These are phyloP conservation scores for Nowickia ferox DNA, from an alignment of 2,888 invertebrate species.

Conservation along the genomic window DNA sequence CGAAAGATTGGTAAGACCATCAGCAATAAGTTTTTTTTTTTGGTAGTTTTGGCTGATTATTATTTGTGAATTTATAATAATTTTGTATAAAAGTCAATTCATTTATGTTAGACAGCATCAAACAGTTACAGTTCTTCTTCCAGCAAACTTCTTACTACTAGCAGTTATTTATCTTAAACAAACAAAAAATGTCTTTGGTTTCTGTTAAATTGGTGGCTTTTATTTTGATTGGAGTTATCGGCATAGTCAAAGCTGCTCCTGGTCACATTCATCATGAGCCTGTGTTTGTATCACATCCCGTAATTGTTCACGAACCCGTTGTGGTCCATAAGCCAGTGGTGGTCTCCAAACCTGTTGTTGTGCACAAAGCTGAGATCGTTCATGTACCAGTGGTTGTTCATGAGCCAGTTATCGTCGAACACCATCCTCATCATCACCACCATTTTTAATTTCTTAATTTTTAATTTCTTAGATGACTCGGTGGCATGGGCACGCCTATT, in stretches of 20 bases:
- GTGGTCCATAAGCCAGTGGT: conserved; percentile 64
- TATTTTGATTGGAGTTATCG: conserved; percentile 40
- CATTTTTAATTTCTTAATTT: too few species aligned
- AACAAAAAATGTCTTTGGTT: conserved; percentile 49
- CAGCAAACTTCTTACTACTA: neutral
- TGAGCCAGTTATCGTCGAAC: conserved; percentile 53
- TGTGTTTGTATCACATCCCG: conserved; percentile 64
- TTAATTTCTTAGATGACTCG: neutral
- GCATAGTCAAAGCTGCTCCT: conserved; percentile 63
- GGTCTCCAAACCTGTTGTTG: conserved; percentile 56
- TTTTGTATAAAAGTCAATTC: conserved; percentile 59
- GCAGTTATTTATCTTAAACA: neutral
- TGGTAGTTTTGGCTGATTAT: neutral
- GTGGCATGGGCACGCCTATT: neutral
- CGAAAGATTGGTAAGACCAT: conserved; percentile 1
- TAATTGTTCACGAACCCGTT: conserved; percentile 67
- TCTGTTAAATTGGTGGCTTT: conserved; percentile 52
- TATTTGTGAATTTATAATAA: neutral
- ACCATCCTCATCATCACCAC: conserved; percentile 51
- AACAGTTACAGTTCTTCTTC: conserved; percentile 28
- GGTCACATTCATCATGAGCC: conserved; percentile 68
- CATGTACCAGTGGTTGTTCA: conserved; percentile 60
- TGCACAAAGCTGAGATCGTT: conserved; percentile 59
- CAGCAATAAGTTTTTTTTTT: conserved; percentile 17
- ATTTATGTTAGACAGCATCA: conserved; percentile 37